Evolutionary conservation across 2,113 vertebrate species (phyloP), one percentile per base, ranked within the genome.

Genomic region (Struthio camelus): DNA sequence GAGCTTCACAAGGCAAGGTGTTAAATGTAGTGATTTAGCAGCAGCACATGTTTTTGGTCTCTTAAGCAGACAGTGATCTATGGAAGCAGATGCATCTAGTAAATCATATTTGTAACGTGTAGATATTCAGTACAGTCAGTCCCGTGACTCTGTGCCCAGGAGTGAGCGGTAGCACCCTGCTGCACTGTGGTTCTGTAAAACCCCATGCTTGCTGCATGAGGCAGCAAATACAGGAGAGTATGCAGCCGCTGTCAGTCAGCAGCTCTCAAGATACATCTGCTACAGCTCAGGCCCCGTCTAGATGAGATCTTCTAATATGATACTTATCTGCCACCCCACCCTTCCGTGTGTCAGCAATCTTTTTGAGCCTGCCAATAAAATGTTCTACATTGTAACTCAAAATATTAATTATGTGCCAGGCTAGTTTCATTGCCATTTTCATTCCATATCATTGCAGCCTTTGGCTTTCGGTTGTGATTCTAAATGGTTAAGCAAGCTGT

Each of bases 401-500:
- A 94, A 90, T n/a, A 87, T 9, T 89, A 82, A 83, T 94, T 93
- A 93, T 42, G 56, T 85, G 51, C 56, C 82, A 77, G 36, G 67
- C 69, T 62, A 79, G n/a, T n/a, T n/a, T n/a, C n/a, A n/a, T n/a
- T n/a, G n/a, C n/a, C n/a, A n/a, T n/a, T n/a, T n/a, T n/a, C n/a
- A n/a, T n/a, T n/a, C n/a, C n/a, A n/a, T 89, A 87, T 78, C 58
- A 5, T 13, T 50, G 66, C 50, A 77, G 70, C 23, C 5, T 2
- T 81, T 4, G 4, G 38, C 59, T 76, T 91, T 70, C 48, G 89
- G 48, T 24, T 91, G 64, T 91, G 90, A 59, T 85, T 92, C 78
- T 66, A 96, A 97, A 97, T 50, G 50, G 93, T 97, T 97, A 95
- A 97, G 91, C 88, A 94, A 88, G 64, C 75, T 93, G 34, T 80